Base-by-base conservation (phyloP, 23 tunicate genomes). In the Ciona savignyi region DNA sequence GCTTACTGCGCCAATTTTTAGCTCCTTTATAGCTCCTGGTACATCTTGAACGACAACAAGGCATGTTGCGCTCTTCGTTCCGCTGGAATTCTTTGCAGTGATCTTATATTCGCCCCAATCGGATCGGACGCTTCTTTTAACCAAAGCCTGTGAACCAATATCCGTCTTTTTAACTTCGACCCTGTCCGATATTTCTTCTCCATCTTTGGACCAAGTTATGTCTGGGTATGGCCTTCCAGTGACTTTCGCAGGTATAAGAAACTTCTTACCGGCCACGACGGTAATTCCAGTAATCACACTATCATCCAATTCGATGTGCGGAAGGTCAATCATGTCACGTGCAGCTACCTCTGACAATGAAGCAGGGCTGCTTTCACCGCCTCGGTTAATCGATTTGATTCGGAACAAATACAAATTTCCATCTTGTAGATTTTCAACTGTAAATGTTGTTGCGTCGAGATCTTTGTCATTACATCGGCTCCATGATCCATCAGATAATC, bases 51-150 rank as follows among this genome's bases (percentile, higher is more conserved):
- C 98, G 25, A 27, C 62, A 0, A 93, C 78, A 67, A 65, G 68
- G 51, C 95, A 92, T 34, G 86, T 85, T 60, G 94, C 86, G 62
- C 77, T 86, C 34, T 89, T 87, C n/a, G 74, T 77, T 25, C 98
- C 98, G 79, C 88, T 75, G 33, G 89, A 73, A 79, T 87, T 93
- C 78, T 86, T 88, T 0, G 95, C 74, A 2, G 79, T 66, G 29
- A 93, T 70, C 51, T 74, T 68, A 74, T 87, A 93, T 64, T 87
- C 95, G 21, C 98, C 98, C 81, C 81, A 77, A 60, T 93, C 98
- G 3, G 77, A 22, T 30, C 87, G 35, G 27, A 34, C 68, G 70
- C 86, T 69, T n/a, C 72, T 81, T 42, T 76, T 76, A 26, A 87
- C 78, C 9, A 66, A 65, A 19, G 72, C 86, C 21, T 32, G n/a